These are phyloP conservation scores for Ascidia mentula DNA, from an alignment of 23 tunicate genomes.

Conservation along the genomic window DNA sequence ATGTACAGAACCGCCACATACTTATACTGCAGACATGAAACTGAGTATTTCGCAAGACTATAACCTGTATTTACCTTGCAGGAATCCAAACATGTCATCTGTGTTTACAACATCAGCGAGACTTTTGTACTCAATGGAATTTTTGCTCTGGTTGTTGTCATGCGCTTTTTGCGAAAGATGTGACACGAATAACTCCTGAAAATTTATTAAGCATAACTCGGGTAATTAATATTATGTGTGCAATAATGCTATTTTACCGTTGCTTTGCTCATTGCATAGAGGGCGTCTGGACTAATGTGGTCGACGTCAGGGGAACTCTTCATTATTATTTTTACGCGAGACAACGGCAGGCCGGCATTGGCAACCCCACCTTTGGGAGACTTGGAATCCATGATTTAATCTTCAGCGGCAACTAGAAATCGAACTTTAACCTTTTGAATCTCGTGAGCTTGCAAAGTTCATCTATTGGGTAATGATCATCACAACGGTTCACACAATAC, in stretches of 20 bases:
- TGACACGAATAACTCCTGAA: slow-evolving; percentile 76
- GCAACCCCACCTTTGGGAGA: not conserved
- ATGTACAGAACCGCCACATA: too few species aligned
- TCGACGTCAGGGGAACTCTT: slow-evolving; percentile 90
- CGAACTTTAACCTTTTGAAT: too few species aligned
- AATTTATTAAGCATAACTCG: not conserved
- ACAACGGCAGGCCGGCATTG: slow-evolving; percentile 36
- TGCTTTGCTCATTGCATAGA: slow-evolving; percentile 71
- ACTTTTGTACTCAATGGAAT: slow-evolving; percentile 37
- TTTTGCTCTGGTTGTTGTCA: slow-evolving; percentile 15
- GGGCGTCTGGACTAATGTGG: slow-evolving; percentile 62
- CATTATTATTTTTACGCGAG: slow-evolving; percentile 75
- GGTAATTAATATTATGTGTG: not conserved
- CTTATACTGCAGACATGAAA: too few species aligned
- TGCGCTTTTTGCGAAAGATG: slow-evolving; percentile 49
- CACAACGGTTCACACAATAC: too few species aligned
- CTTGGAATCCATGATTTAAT: not conserved
- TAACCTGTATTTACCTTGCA: slow-evolving; percentile 86
- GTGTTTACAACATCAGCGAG: slow-evolving; percentile 75
- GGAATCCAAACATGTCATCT: slow-evolving; percentile 66
- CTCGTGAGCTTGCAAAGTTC: too few species aligned
- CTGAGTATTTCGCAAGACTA: too few species aligned
- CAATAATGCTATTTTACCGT: slow-evolving; percentile 32
- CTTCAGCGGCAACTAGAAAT: too few species aligned
- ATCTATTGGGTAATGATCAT: too few species aligned